phyloP scores from a whole-genome alignment of 2,888 invertebrate species.

The Icerya purchasi region DNA sequence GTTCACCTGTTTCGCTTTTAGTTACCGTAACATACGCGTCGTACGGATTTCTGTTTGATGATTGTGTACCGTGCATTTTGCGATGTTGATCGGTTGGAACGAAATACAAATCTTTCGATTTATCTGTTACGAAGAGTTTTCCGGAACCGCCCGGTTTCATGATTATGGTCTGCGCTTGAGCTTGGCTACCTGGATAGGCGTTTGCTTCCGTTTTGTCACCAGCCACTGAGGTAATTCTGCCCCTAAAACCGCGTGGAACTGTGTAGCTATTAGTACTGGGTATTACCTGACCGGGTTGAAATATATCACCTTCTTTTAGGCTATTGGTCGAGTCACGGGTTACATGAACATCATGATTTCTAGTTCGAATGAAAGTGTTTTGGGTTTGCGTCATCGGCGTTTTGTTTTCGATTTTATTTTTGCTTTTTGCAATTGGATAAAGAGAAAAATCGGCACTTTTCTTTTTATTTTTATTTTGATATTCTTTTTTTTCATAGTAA shows the following conservation, averaged over 20 bases:
- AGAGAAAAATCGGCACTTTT: background rate
- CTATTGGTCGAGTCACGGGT: slow-evolving; percentile 33
- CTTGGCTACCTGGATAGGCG: slow-evolving; percentile 35
- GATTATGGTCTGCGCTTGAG: slow-evolving; percentile 42
- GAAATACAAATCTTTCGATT: background rate
- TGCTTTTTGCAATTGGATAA: background rate
- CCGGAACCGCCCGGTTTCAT: slow-evolving; percentile 31
- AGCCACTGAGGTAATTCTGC: slow-evolving; percentile 38
- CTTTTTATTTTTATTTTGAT: background rate
- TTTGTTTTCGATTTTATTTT: slow-evolving; percentile 1
- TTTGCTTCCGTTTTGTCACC: slow-evolving; percentile 33
- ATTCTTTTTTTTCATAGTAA: slow-evolving; percentile 1
- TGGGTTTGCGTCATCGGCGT: slow-evolving; percentile 35
- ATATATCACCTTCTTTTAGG: slow-evolving; percentile 32
- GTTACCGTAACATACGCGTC: slow-evolving; percentile 53
- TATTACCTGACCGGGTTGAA: slow-evolving; percentile 42
- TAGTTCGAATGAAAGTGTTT: slow-evolving; percentile 24
- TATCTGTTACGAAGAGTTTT: slow-evolving; percentile 22
- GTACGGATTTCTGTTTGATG: slow-evolving; percentile 1
- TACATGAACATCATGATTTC: slow-evolving; percentile 33
- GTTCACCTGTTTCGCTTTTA: slow-evolving; percentile 53
- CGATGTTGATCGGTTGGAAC: background rate
- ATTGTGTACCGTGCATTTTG: background rate
- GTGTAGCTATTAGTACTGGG: slow-evolving; percentile 43
- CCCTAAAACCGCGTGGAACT: slow-evolving; percentile 45